Evolutionary conservation across 2,888 invertebrate species (phyloP).

Genomic region (Dilophus febrilis): DNA sequence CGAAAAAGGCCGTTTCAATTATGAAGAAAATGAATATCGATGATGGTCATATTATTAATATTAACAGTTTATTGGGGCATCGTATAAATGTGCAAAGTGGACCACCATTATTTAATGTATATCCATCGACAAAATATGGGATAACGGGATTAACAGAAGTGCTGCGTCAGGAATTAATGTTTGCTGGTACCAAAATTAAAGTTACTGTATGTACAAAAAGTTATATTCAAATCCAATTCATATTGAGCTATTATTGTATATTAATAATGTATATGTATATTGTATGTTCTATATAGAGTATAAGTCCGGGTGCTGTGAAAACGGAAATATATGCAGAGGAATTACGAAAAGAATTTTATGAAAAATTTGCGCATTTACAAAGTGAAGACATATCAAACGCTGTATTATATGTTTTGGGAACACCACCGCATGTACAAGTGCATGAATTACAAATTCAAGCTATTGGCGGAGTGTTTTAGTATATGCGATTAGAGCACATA

Average conservation of each 20-base stretch:
- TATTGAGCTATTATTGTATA: too few species aligned
- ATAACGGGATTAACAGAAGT: constrained; percentile 22
- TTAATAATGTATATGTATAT: too few species aligned
- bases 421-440: constrained; percentile 3
- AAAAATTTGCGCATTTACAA: not conserved
- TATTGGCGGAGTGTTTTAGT: not conserved
- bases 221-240: not conserved
- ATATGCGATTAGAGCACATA: too few species aligned
- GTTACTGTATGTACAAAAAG: constrained; percentile 17
- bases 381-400: constrained; percentile 7
- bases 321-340: constrained; percentile 25
- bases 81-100: constrained; percentile 7
- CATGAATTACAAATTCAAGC: constrained; percentile 1
- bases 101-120: constrained; percentile 16
- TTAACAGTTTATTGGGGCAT: constrained; percentile 27
- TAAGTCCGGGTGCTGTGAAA: constrained; percentile 31
- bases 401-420: constrained; percentile 4
- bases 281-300: constrained; percentile 16
- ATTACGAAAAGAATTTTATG: not conserved
- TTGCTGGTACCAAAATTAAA: constrained; percentile 17
- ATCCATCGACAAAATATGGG: constrained; percentile 20
- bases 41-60: constrained; percentile 31
- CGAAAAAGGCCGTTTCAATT: constrained; percentile 30
- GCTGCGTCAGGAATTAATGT: constrained; percentile 23
- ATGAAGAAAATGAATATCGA: constrained; percentile 28